Evolutionary conservation across 2,113 vertebrate species (phyloP).

Genomic region (Orientallactaga bullata): DNA sequence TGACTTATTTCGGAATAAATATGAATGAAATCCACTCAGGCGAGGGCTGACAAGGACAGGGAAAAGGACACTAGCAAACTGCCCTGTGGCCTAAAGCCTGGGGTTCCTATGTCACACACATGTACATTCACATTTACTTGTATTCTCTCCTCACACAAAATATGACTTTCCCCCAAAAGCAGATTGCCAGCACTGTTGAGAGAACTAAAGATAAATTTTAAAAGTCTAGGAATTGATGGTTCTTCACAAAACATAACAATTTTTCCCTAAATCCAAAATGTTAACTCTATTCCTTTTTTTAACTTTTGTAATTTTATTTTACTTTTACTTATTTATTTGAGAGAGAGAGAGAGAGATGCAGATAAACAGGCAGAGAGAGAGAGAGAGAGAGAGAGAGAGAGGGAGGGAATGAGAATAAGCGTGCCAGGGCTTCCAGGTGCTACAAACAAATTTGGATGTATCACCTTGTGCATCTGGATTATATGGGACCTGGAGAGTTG

Average conservation of each 20-base stretch:
- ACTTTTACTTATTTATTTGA: too few relatives aligned
- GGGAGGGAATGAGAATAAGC: too few relatives aligned
- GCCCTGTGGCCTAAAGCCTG: accelerated
- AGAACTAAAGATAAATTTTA: not conserved
- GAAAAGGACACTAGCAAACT: not conserved
- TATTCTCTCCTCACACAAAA: not conserved
- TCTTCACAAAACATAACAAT: conserved; percentile 7
- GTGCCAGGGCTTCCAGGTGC: too few relatives aligned
- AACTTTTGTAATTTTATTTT: too few relatives aligned
- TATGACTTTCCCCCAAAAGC: not conserved
- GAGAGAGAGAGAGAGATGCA: too few relatives aligned
- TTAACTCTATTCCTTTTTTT: not conserved
- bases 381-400: too few relatives aligned
- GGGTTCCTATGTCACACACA: not conserved
- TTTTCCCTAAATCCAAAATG: not conserved
- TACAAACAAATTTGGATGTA: too few relatives aligned
- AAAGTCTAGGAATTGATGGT: not conserved
- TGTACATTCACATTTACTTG: accelerated
- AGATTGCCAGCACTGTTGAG: not conserved
- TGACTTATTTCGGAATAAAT: conserved; percentile 6
- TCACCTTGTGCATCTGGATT: too few relatives aligned
- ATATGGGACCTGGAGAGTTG: too few relatives aligned
- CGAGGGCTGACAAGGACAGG: not conserved
- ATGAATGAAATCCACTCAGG: not conserved
- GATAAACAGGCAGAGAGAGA: too few relatives aligned